Percentiles rank a stretch among this genome's conserved stretches.
Evolutionary conservation across 2,113 vertebrate genomes (phyloP).

Genomic region (Morone saxatilis): DNA sequence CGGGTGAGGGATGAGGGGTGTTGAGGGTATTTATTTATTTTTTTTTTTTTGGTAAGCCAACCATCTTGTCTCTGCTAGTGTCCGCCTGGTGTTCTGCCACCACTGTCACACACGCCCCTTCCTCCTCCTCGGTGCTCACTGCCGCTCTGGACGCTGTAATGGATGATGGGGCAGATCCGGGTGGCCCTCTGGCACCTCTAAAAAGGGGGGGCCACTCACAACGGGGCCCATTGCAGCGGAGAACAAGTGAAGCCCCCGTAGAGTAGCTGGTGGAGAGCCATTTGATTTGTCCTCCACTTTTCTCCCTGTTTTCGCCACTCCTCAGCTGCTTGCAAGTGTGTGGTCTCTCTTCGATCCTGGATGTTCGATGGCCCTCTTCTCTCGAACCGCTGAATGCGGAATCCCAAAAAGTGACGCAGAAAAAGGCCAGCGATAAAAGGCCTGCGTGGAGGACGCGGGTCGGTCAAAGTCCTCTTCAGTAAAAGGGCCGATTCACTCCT

Average conservation of each 20-base stretch:
- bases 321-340: slow-evolving; percentile 64
- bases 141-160: slow-evolving; percentile 65
- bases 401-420: slow-evolving; percentile 21
- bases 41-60: slow-evolving; percentile 47
- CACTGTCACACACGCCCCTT: slow-evolving; percentile 5
- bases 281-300: slow-evolving; percentile 70
- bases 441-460: slow-evolving; percentile 30
- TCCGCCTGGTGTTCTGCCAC: slow-evolving; percentile 70
- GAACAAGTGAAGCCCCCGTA: slow-evolving; percentile 75
- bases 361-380: slow-evolving; percentile 54
- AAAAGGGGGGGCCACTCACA: slow-evolving; percentile 54
- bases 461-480: slow-evolving; percentile 39
- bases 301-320: slow-evolving; percentile 27
- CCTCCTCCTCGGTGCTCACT: slow-evolving; percentile 50
- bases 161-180: slow-evolving; percentile 74
- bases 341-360: slow-evolving; percentile 55
- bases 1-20: slow-evolving; percentile 53
- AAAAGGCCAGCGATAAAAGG: slow-evolving; percentile 58
- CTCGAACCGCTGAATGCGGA: slow-evolving; percentile 42
- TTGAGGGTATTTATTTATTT: slow-evolving; percentile 9
- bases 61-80: slow-evolving; percentile 76
- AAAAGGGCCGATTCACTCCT: slow-evolving; percentile 26
- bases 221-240: slow-evolving; percentile 54
- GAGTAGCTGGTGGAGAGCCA: slow-evolving; percentile 79
- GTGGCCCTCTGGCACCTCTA: slow-evolving; percentile 63